Evolutionary conservation across 2,113 vertebrate species (phyloP).

Genomic region (Synchiropus splendidus): DNA sequence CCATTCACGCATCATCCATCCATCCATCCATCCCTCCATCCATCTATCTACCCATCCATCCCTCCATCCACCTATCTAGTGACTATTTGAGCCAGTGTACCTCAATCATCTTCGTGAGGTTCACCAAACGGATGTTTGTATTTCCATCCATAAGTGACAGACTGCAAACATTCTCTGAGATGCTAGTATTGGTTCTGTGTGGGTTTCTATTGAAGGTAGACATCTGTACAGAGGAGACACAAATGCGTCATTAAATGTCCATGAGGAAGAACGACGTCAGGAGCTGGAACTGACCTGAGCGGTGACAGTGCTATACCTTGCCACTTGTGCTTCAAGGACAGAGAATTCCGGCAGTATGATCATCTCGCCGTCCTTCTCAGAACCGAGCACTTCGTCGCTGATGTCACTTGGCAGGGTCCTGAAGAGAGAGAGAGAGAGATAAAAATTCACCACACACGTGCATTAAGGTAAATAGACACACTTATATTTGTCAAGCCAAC

Average conservation of each 20-base stretch:
- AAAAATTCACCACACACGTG: neutral
- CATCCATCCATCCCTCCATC: no score
- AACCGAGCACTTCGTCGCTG: conserved; percentile 28
- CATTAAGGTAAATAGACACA: neutral
- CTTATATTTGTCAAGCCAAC: no score
- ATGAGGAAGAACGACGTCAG: no score
- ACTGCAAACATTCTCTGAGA: conserved; percentile 57
- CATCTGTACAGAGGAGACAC: conserved; percentile 43
- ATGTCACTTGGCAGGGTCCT: neutral
- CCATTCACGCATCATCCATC: no score
- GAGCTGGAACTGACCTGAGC: conserved; percentile 49
- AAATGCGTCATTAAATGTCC: neutral
- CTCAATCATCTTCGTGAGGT: conserved; percentile 60
- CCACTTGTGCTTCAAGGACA: conserved; percentile 11
- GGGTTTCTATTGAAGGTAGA: conserved; percentile 54
- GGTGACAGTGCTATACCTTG: neutral
- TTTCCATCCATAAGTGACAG: conserved; percentile 24
- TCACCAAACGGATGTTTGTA: conserved; percentile 23
- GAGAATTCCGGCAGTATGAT: conserved; percentile 41
- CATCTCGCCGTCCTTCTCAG: neutral
- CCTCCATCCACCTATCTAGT: no score
- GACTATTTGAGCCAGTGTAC: no score
- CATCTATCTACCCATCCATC: no score
- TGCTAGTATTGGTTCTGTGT: conserved; percentile 26
- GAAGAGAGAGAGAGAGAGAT: conserved; percentile 1